Percentiles rank a stretch among this genome's conserved stretches.
phyloP scores from a whole-genome alignment of 1,140 invertebrate species.

The Diploscapter pachys region DNA sequence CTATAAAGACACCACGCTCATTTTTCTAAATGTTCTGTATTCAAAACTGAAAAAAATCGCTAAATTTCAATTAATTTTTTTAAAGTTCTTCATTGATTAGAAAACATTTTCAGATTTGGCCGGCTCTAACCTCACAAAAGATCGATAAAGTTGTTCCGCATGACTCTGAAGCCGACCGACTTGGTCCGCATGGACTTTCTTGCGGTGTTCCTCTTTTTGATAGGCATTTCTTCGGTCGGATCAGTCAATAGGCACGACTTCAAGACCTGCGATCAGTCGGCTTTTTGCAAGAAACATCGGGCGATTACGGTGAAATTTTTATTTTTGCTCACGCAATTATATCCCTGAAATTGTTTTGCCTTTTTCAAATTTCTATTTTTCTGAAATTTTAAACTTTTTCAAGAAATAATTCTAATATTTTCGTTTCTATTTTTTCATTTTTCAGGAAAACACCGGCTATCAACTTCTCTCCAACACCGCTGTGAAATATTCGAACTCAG shows the following conservation, averaged over 20 bases:
- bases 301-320: conserved; percentile 21
- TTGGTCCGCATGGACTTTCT: neutral
- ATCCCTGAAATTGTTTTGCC: conserved; percentile 20
- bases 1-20: too few species aligned
- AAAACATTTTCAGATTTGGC: too few species aligned
- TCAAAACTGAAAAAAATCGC: too few species aligned
- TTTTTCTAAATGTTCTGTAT: too few species aligned
- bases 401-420: neutral
- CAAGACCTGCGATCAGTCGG: conserved; percentile 56
- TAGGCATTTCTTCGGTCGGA: neutral
- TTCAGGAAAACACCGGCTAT: conserved; percentile 41
- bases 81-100: too few species aligned
- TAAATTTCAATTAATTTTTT: too few species aligned
- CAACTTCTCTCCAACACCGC: conserved; percentile 35
- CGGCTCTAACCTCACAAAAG: too few species aligned
- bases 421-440: conserved; percentile 40
- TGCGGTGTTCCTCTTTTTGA: neutral
- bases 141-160: too few species aligned
- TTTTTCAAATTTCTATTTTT: too few species aligned
- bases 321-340: conserved; percentile 12
- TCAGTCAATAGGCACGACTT: conserved; percentile 51
- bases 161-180: neutral
- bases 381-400: conserved; percentile 9
- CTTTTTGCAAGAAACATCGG: conserved; percentile 52
- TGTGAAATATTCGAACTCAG: conserved; percentile 45